phyloP scores from a whole-genome alignment of 2,888 invertebrate genomes.

The Danaus chrysippus region DNA sequence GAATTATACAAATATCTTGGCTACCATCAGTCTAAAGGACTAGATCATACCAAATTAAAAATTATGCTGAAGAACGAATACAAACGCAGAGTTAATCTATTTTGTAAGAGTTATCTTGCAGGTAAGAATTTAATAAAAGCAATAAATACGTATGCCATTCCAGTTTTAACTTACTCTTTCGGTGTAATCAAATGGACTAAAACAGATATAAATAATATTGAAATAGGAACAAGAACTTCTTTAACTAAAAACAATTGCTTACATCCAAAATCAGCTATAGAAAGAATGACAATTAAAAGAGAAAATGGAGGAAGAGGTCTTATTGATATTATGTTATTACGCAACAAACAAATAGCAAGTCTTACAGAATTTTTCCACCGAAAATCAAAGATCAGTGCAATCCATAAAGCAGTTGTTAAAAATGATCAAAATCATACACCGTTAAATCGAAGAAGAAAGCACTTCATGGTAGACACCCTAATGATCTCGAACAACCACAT shows the following conservation, averaged over 20 bases:
- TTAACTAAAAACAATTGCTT: slow-evolving; percentile 19
- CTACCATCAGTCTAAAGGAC: slow-evolving; percentile 22
- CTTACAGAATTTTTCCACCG: too few species aligned
- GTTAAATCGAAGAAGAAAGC: too few species aligned
- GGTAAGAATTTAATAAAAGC: slow-evolving; percentile 15
- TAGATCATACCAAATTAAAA: slow-evolving; percentile 22
- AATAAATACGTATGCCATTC: slow-evolving; percentile 21
- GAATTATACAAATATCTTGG: slow-evolving; percentile 31
- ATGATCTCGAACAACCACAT: too few species aligned
- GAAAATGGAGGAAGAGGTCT: background rate
- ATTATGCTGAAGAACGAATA: slow-evolving; percentile 17
- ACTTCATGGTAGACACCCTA: too few species aligned
- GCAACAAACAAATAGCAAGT: too few species aligned
- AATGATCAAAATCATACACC: too few species aligned
- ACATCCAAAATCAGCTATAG: slow-evolving; percentile 25
- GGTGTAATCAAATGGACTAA: slow-evolving; percentile 21
- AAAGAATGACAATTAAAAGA: slow-evolving; percentile 21
- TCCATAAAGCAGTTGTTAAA: too few species aligned
- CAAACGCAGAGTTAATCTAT: slow-evolving; percentile 10
- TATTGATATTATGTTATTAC: too few species aligned
- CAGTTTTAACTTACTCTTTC: slow-evolving; percentile 18
- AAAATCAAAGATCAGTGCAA: too few species aligned
- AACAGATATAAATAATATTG: slow-evolving; percentile 19
- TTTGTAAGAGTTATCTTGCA: slow-evolving; percentile 18
- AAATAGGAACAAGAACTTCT: slow-evolving; percentile 19